phyloP scores from a whole-genome alignment of 2,888 invertebrate species.

The Euplagia quadripunctaria region DNA sequence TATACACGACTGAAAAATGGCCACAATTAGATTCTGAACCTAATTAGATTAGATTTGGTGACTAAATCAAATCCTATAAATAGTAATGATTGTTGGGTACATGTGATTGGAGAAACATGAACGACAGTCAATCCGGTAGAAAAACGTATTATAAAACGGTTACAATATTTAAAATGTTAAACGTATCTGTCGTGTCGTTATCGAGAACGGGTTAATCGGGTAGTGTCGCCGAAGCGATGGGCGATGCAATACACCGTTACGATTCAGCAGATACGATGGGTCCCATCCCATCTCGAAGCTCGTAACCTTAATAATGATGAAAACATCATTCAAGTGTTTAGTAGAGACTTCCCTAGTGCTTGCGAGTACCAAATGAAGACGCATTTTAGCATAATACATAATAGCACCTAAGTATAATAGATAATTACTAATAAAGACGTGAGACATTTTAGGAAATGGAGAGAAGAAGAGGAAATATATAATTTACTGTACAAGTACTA shows the following conservation, averaged over 20 bases:
- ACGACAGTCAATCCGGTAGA: too few species aligned
- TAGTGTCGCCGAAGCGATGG: too few species aligned
- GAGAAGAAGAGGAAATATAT: slow-evolving; percentile 77
- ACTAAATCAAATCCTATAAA: background rate
- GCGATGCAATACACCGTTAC: too few species aligned
- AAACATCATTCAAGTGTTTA: background rate
- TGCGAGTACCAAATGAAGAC: background rate
- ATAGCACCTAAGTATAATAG: background rate
- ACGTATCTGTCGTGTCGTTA: too few species aligned
- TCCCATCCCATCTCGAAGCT: too few species aligned
- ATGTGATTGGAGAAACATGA: too few species aligned
- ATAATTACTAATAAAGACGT: background rate
- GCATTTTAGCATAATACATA: background rate
- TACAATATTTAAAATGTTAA: too few species aligned
- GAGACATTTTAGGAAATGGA: slow-evolving; percentile 70
- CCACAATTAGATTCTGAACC: background rate
- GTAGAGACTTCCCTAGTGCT: background rate
- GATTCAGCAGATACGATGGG: too few species aligned
- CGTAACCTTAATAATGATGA: too few species aligned
- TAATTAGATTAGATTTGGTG: background rate
- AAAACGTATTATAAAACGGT: too few species aligned
- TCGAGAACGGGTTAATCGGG: too few species aligned
- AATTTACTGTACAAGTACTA: slow-evolving; percentile 77
- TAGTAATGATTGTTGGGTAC: background rate
- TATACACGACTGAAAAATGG: too few species aligned